phyloP scores from a whole-genome alignment of 2,888 invertebrate species.

The Cantharis rustica region DNA sequence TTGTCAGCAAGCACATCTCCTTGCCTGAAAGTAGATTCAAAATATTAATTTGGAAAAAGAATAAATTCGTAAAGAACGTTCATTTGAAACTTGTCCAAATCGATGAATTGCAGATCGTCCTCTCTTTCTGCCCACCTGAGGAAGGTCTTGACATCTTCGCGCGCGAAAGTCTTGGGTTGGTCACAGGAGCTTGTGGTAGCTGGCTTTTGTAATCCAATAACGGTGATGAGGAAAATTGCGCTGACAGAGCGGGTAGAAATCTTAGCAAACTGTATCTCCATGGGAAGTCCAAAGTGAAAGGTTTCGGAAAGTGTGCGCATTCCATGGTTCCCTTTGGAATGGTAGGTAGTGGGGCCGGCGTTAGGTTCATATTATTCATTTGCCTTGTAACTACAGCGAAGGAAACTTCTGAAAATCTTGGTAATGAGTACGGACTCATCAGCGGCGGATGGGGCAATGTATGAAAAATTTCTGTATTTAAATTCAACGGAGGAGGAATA shows the following conservation, averaged over 20 bases:
- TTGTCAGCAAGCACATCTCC: too few relatives aligned
- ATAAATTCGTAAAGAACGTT: too few relatives aligned
- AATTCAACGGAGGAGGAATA: too few relatives aligned
- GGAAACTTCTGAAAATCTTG: too few relatives aligned
- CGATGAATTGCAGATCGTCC: too few relatives aligned
- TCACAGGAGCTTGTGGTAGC: slow-evolving; percentile 79
- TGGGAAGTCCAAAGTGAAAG: slow-evolving; percentile 82
- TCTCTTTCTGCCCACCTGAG: too few relatives aligned
- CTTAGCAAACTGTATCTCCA: slow-evolving; percentile 83
- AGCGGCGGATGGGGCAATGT: too few relatives aligned
- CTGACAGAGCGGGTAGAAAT: slow-evolving; percentile 70
- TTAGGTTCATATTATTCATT: slow-evolving; percentile 62
- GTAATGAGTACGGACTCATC: too few relatives aligned
- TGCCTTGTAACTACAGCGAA: background rate
- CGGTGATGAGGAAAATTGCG: slow-evolving; percentile 69
- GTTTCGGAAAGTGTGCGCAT: slow-evolving; percentile 74
- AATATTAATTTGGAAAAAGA: too few relatives aligned
- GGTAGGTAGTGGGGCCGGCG: slow-evolving; percentile 57
- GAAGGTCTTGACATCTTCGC: slow-evolving; percentile 88
- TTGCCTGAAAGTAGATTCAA: too few relatives aligned
- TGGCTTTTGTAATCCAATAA: slow-evolving; percentile 86
- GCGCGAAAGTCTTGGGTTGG: slow-evolving; percentile 89
- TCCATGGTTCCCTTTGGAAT: slow-evolving; percentile 64
- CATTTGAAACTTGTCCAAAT: too few relatives aligned
- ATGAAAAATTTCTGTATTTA: too few relatives aligned